Conservation (phyloP, 2,888 invertebrate species). For the Muschampia plurimacula region DNA sequence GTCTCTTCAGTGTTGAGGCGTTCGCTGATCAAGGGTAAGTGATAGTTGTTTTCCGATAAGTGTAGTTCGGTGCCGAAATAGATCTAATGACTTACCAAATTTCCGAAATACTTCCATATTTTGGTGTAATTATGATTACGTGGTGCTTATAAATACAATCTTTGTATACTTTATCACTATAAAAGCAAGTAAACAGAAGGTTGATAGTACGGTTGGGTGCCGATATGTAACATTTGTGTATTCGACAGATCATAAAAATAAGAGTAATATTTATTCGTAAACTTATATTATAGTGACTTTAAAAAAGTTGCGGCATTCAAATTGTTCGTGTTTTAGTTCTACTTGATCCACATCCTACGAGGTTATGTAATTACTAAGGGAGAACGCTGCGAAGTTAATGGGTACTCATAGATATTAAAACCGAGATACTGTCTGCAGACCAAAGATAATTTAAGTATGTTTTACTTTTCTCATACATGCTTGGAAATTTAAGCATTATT, state of each 20-base stretch:
- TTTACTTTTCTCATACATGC: no score
- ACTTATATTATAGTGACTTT: background rate
- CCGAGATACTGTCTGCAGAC: no score
- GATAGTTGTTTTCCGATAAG: constrained; percentile 43
- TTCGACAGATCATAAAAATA: background rate
- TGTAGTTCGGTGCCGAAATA: constrained; percentile 59
- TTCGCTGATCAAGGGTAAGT: constrained; percentile 21
- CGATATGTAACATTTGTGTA: background rate
- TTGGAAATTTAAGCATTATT: no score
- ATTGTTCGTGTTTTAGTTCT: no score
- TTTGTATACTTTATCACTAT: constrained; percentile 38
- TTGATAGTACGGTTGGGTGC: background rate
- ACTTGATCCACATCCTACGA: no score
- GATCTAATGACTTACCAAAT: constrained; percentile 61
- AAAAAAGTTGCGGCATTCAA: background rate
- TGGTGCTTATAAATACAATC: background rate
- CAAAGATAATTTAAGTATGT: no score
- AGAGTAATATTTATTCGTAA: background rate
- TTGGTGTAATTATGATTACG: constrained; percentile 16
- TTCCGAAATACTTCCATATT: constrained; percentile 48
- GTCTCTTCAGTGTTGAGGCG: constrained; percentile 20
- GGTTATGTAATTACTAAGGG: no score
- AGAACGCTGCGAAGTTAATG: no score
- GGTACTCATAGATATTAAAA: no score
- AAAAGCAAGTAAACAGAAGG: background rate